Evolutionary conservation across 35 echinoderm and acorn worm genomes (phyloP), one percentile per base, ranked within the genome.

Genomic region (Heliocidaris erythrogramma): DNA sequence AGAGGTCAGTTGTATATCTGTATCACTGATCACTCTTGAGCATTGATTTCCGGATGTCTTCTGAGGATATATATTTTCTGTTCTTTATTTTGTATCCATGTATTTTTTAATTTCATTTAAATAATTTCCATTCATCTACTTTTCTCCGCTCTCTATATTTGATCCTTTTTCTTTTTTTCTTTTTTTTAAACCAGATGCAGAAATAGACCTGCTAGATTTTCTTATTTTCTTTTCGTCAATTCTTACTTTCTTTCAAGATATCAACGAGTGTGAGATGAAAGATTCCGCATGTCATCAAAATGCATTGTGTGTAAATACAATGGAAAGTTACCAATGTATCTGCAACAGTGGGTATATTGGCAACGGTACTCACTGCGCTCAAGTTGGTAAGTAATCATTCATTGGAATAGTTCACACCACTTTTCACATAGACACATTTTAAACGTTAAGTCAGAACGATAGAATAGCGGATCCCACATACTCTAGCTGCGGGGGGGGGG

Each of bases 351-450:
- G 17, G 6, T 69, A 24, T 69, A 69, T 18, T 69, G 60, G 60
- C 60, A 27, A 69, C 21, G 60, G 60, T 18, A 69, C 60, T 69
- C 0, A 24, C 60, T 69, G 60, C 60, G 59, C 30, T 85, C 48
- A 60, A 49, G 24, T 96, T 27, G 94, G 96, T 96, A 96, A 94
- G 35, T 42, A 42, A 94, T 69, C 24, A 18, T 69, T 17, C 16
- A 69, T 69, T 60, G 12, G 18, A 69, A 69, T 42, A 42, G 35
- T 69, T 69, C 2, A 69, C 60, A 4, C 60, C 17, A 42, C 35
- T 42, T 42, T 42, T 42, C 3, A 42, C n/a, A 42, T 42, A 42
- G 35, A 1, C 35, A 42, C 35, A 42, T 42, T 42, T 3, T 42
- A 42, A 42, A 42, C 35, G 35, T 42, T 42, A 42, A 42, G 35